These are phyloP conservation scores for Dysidea cf. avara DNA, from an alignment of 37 sponge, comb jelly and placozoan genomes.

Conservation along the genomic window DNA sequence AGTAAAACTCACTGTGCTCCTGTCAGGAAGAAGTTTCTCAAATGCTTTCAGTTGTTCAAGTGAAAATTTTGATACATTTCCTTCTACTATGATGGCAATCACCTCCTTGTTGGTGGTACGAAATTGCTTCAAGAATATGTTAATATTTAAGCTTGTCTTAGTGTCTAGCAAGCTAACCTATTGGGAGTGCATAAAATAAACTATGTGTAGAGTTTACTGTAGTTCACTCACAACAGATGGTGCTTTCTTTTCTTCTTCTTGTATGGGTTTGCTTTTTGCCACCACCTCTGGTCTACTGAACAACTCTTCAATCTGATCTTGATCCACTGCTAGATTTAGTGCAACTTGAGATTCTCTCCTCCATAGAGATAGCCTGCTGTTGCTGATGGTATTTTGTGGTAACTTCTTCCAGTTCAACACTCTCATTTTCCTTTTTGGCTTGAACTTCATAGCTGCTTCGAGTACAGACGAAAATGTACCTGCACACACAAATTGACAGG, in stretches of 20 bases:
- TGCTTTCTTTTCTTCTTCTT: constrained; percentile 3
- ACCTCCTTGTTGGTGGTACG: constrained; percentile 37
- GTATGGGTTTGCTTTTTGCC: constrained; percentile 39
- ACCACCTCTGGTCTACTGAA: constrained; percentile 53
- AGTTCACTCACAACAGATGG: too few relatives aligned
- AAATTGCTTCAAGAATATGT: constrained; percentile 93
- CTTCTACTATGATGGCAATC: constrained; percentile 44
- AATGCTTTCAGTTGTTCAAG: constrained; percentile 76
- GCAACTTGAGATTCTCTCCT: constrained; percentile 3
- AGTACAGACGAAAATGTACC: constrained; percentile 19
- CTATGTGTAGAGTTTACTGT: too few relatives aligned
- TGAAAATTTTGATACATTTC: constrained; percentile 46
- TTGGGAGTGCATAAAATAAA: too few relatives aligned
- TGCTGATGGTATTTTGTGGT: constrained; percentile 23
- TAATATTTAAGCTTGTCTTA: constrained; percentile 83
- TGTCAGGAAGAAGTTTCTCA: constrained; percentile 76
- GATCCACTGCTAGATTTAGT: constrained; percentile 27
- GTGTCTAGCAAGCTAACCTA: constrained; percentile 76
- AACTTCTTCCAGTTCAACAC: constrained; percentile 89
- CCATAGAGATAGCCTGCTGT: constrained; percentile 57
- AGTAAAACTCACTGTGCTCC: constrained; percentile 9
- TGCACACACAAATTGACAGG: too few relatives aligned
- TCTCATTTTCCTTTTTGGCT: constrained; percentile 77
- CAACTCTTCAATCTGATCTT: constrained; percentile 43
- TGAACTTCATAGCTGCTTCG: constrained; percentile 44